Conservation (phyloP, 2,797 vertebrate species). For the Paedocypris micromegethes region DNA sequence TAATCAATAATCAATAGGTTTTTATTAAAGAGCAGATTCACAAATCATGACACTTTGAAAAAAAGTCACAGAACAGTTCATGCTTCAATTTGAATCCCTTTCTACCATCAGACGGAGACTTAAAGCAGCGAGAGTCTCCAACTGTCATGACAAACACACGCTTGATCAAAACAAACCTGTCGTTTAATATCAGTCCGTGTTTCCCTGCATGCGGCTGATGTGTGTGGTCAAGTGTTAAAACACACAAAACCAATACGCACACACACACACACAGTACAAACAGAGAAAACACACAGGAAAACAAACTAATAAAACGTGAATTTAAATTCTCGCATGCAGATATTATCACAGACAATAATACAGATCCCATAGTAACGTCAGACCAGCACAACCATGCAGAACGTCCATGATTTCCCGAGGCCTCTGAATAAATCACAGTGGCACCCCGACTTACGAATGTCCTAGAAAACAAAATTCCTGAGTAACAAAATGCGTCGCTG, state of each 20-base stretch:
- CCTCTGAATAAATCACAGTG: no score
- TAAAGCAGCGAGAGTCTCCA: neutral
- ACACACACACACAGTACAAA: neutral
- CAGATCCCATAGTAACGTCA: constrained; percentile 28
- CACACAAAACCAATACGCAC: constrained; percentile 38
- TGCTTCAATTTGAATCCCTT: constrained; percentile 11
- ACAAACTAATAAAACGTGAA: constrained; percentile 15
- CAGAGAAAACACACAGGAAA: constrained; percentile 5
- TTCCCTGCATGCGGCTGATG: constrained; percentile 35
- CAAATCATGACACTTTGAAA: constrained; percentile 6
- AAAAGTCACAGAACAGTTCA: constrained; percentile 5
- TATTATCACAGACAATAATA: constrained; percentile 32
- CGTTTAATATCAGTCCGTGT: constrained; percentile 26
- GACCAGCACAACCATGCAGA: constrained; percentile 27
- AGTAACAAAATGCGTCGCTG: no score
- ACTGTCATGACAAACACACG: no score
- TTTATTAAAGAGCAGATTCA: constrained; percentile 12
- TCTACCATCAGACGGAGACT: constrained; percentile 17
- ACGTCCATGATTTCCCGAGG: constrained; percentile 1
- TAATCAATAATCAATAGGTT: neutral
- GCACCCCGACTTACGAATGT: no score
- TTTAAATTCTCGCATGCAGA: constrained; percentile 39
- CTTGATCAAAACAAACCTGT: constrained; percentile 14
- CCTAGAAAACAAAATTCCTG: no score
- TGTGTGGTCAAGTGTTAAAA: constrained; percentile 50